Conservation (phyloP, 2,113 vertebrate species). For the Sigmodon hispidus region DNA sequence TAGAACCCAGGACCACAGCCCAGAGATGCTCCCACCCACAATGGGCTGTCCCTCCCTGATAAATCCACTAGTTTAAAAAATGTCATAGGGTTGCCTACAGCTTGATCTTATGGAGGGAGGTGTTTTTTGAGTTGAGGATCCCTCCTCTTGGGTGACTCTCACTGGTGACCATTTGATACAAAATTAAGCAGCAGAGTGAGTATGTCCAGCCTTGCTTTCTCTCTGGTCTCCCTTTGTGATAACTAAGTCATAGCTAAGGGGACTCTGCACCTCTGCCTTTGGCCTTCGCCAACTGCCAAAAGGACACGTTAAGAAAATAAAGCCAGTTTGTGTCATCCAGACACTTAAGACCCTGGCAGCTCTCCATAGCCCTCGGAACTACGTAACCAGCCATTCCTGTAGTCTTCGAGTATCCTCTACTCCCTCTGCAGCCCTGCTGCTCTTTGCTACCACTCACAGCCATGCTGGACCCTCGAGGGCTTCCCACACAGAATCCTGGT, state of each 20-base stretch:
- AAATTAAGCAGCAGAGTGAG: not conserved
- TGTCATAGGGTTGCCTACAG: not conserved
- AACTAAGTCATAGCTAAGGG: too few relatives aligned
- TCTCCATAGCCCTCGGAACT: not conserved
- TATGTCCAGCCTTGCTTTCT: not conserved
- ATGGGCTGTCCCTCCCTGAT: not conserved
- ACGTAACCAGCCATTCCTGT: accelerated
- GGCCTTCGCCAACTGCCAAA: not conserved
- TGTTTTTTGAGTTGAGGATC: not conserved
- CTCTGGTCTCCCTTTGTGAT: not conserved
- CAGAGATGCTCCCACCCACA: not conserved
- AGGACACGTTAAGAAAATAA: not conserved
- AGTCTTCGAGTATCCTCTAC: not conserved
- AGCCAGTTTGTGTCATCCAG: not conserved
- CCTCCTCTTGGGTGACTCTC: not conserved
- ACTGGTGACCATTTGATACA: not conserved
- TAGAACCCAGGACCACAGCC: not conserved
- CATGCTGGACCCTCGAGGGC: too few relatives aligned
- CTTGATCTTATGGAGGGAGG: not conserved
- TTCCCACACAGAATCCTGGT: not conserved
- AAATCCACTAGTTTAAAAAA: not conserved
- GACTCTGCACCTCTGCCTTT: not conserved
- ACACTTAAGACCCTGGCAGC: not conserved
- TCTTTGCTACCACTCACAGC: not conserved
- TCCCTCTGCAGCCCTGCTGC: not conserved